Evolutionary conservation across 1,140 invertebrate species (phyloP), one percentile per base, ranked within the genome.

Genomic region (Anoplolepis gracilipes): DNA sequence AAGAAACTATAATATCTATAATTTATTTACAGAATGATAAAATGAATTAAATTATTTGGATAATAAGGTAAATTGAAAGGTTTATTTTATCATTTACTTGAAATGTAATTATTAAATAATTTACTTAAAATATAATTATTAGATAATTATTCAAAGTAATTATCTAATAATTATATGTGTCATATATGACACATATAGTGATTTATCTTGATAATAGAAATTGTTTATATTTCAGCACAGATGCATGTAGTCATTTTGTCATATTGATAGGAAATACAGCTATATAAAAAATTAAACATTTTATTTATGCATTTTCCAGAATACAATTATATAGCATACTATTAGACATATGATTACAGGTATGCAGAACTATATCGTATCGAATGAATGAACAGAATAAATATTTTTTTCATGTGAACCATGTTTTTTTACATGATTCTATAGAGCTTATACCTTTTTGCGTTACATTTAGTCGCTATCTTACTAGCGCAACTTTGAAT

Each of bases 251-350:
- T 16, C 2, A 16, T 25, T 53, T 67, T 2, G 22, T 36, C 28
- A 57, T n/a, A 67, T 46, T 49, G 25, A 65, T 22, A n/a, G 25
- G 16, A 69, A 59, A 30, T 19, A n/a, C 39, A 42, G 2, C 13
- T 53, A 79, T 42, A 79, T 79, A 79, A 79, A 78, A 79, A 79
- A 79, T 79, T 69, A 16, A 46, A 67, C n/a, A 19, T 55, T 79
- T 79, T 79, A 79, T 79, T 79, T 79, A 79, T 6, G 42, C 42
- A 55, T 53, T 77, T 77, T 69, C 10, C 42, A 69, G 62, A 25
- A 49, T 79, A 79, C 76, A 79, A 36, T 78, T 4, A 67, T 4
- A 67, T 78, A 78, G 8, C 33, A 67, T n/a, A 49, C n/a, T 65
- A 78, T 67, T 16, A 30, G 36, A 77, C 39, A 53, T 49, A 78